Evolutionary conservation across 2,113 vertebrate genomes (phyloP), one percentile per base, ranked within the genome.

Genomic region (Axis porcinus): DNA sequence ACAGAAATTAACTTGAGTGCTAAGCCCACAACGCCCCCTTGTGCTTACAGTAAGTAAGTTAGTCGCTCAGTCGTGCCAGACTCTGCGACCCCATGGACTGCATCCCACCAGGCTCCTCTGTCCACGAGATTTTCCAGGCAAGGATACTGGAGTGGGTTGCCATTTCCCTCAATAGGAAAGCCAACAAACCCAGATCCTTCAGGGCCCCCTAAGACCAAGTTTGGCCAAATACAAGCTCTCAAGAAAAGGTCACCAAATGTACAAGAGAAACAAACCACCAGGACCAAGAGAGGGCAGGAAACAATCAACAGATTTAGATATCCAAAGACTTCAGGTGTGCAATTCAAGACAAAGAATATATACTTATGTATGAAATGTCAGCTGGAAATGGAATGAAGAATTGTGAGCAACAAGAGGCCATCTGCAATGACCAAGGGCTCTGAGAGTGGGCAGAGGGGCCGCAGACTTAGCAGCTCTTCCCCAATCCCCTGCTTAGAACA

Each of bases 361-460:
- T 62, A 40, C 28, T 0, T 15, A 6, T 17, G 30, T 0, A 13
- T 3, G 6, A 45, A 83, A 36, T 0, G 54, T 33, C 27, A 74
- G 19, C 40, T 13, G 43, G 23, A 89, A 74, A 89, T 0, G 23
- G 52, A 74, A 45, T 21, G 74, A 30, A n/a, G 7, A 30, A 14
- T n/a, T 45, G 3, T 25, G 3, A 82, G 36, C 27, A 28, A 10
- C 19, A 25, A 95, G 36, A 79, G 33, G 27, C 45, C 1, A 3
- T n/a, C 52, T 6, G 2, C 57, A 36, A n/a, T 3, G 45, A 52
- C 60, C 27, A 45, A 50, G 2, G 70, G 25, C 23, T 57, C 67
- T 10, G 19, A n/a, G 47, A 15, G 30, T 25, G 16, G 12, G 11
- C 27, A 4, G 52, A 52, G 28, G 7, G 40, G n/a, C 43, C 52